Evolutionary conservation across 2,797 vertebrate genomes (phyloP), one percentile per base, ranked within the genome.

Genomic region (Crocodylus rhombifer): DNA sequence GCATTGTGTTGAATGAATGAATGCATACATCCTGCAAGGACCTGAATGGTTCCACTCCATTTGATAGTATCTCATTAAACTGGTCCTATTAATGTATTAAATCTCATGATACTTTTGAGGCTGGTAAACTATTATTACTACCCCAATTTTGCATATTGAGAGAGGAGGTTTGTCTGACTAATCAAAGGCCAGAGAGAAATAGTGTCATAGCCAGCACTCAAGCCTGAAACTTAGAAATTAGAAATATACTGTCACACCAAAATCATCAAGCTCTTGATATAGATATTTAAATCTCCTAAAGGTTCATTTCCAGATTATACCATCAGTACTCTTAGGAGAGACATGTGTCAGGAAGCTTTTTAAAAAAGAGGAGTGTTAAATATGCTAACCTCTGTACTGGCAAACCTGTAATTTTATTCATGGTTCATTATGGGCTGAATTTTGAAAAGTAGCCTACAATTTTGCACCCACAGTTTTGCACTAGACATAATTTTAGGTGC

Each of bases 341-440:
- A 26, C 14, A 74, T 17, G 33, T 84, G 78, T 16, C 67, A 86
- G 1, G 28, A 85, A 28, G 79, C 56, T 93, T 42, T 90, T 84
- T 64, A 71, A 92, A 17, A 28, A 80, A 21, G 58, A n/a, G 61
- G 88, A 90, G 77, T 80, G 80, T 93, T 76, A 82, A 65, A 36
- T 57, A 87, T 42, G 73, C 90, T 93, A 90, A 90, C 80, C 64
- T 90, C n/a, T 3, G 4, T 90, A 77, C 58, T 89, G 86, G 90
- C 79, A 17, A 65, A 77, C 63, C 12, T 83, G 15, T 94, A 63
- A 85, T 79, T 93, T 90, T 91, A 78, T 94, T 82, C 62, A 9
- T 82, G 65, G 62, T 80, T 94, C 64, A 16, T 95, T 93, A 96
- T 87, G 92, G 91, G 90, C 85, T 93, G 89, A n/a, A 62, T 88